Evolutionary conservation across 1,140 invertebrate species (phyloP), one percentile per base, ranked within the genome.

Genomic region (Phymastichus coffea): DNA sequence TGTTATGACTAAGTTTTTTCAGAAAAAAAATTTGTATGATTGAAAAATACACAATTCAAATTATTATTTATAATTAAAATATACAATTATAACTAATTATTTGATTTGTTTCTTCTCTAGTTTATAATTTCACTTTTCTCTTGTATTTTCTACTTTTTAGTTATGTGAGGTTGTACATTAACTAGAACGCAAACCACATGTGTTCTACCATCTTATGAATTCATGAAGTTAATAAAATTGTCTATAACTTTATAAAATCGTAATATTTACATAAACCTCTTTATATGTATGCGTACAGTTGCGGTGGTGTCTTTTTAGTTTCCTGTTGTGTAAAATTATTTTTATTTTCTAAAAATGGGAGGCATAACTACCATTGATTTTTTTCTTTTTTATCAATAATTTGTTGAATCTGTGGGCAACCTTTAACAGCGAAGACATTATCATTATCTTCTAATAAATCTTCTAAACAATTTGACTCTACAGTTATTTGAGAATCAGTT

Each of bases 381-480:
- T 23, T 56, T 56, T 23, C 43, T 35, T 10, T 35, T 46, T 63
- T 7, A 30, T 40, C 37, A 43, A 40, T 25, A 15, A 20, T 12
- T 8, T 47, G 22, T 43, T 17, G 6, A 19, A 66, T 64, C 22
- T 38, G 6, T 14, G 54, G 55, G 33, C 77, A 76, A n/a, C 71
- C 71, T 61, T 71, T 67, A 57, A 74, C 72, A 28, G 71, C 73
- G 38, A 78, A 57, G 20, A 78, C 59, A 23, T 66, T 22, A 65
- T 77, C 75, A 51, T 66, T 68, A 14, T 57, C 44, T 55, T 75
- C 66, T 1, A 76, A 35, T 43, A 66, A 48, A 62, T 77, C 59
- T 20, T 73, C 17, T 25, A 74, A 64, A 2, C 68, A 70, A 52
- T n/a, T n/a, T n/a, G 43, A 63, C 19, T 70, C 51, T 41, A 49